Evolutionary conservation across 2,888 invertebrate species (phyloP).

Genomic region (Monopis laevigella): DNA sequence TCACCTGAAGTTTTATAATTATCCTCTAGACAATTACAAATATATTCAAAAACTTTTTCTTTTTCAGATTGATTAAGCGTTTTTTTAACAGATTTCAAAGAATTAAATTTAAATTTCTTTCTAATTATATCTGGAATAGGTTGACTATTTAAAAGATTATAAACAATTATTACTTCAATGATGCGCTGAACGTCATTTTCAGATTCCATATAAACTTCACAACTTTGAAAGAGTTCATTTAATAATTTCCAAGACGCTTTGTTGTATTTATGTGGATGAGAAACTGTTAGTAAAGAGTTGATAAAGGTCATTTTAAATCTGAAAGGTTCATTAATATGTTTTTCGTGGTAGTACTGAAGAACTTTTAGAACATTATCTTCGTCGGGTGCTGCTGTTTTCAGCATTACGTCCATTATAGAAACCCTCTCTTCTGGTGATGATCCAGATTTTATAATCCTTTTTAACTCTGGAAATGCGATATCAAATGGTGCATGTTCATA

Average conservation of each 20-base stretch:
- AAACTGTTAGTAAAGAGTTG: constrained; percentile 24
- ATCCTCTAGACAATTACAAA: constrained; percentile 24
- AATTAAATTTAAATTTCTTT: constrained; percentile 27
- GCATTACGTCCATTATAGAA: constrained; percentile 29
- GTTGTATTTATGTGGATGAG: constrained; percentile 27
- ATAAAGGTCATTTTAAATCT: constrained; percentile 28
- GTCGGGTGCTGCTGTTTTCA: constrained; percentile 27
- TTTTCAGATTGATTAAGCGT: constrained; percentile 28
- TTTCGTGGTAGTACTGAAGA: constrained; percentile 29
- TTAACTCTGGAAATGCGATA: constrained; percentile 34
- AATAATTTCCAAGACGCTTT: constrained; percentile 34
- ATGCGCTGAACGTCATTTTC: constrained; percentile 33
- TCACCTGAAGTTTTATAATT: constrained; percentile 18
- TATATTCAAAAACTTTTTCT: constrained; percentile 33
- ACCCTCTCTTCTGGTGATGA: constrained; percentile 31
- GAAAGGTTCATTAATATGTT: constrained; percentile 32
- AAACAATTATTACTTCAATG: constrained; percentile 30
- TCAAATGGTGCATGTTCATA: constrained; percentile 38
- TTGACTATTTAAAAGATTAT: constrained; percentile 27
- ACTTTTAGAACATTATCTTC: constrained; percentile 27
- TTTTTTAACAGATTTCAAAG: constrained; percentile 25
- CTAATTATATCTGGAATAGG: constrained; percentile 33
- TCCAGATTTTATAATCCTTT: constrained; percentile 33
- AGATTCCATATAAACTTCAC: constrained; percentile 30
- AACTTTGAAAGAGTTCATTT: constrained; percentile 30